Conservation (phyloP, 2,797 vertebrate species). For the Alfaro cultratus region DNA sequence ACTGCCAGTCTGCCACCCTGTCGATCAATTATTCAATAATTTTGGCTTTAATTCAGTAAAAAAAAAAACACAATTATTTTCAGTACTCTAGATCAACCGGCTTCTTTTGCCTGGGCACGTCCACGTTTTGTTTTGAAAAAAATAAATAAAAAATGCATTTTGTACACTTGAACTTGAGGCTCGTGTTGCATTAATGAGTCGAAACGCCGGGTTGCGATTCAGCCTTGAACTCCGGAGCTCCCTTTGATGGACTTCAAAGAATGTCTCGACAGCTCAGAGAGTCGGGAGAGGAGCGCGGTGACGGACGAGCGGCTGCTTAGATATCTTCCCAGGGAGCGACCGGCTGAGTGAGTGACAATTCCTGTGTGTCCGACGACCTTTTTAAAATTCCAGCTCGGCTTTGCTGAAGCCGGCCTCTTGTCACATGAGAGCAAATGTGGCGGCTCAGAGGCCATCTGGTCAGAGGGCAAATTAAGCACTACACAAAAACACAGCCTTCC, state of each 20-base stretch:
- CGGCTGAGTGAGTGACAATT: slow-evolving; percentile 74
- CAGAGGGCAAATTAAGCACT: slow-evolving; percentile 65
- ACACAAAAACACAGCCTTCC: slow-evolving; percentile 59
- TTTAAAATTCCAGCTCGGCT: slow-evolving; percentile 76
- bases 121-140: slow-evolving; percentile 40
- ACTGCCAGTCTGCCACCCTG: slow-evolving; percentile 51
- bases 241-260: slow-evolving; percentile 78
- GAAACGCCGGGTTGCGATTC: slow-evolving; percentile 46
- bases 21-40: slow-evolving; percentile 53
- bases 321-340: slow-evolving; percentile 71
- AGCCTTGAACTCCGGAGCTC: slow-evolving; percentile 69
- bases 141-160: slow-evolving; percentile 24
- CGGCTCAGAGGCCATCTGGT: slow-evolving; percentile 71
- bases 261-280: slow-evolving; percentile 66
- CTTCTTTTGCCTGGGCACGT: slow-evolving; percentile 9
- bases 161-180: slow-evolving; percentile 38
- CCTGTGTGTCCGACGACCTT: slow-evolving; percentile 73
- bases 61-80: slow-evolving; percentile 1
- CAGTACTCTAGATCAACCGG: slow-evolving; percentile 8
- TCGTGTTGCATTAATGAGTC: slow-evolving; percentile 70
- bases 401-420: slow-evolving; percentile 46
- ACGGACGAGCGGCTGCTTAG: slow-evolving; percentile 73
- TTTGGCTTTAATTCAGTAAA: slow-evolving; percentile 30
- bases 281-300: slow-evolving; percentile 64
- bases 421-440: slow-evolving; percentile 63